Evolutionary conservation across 2,113 vertebrate species (phyloP).

Genomic region (Trematomus loennbergii): DNA sequence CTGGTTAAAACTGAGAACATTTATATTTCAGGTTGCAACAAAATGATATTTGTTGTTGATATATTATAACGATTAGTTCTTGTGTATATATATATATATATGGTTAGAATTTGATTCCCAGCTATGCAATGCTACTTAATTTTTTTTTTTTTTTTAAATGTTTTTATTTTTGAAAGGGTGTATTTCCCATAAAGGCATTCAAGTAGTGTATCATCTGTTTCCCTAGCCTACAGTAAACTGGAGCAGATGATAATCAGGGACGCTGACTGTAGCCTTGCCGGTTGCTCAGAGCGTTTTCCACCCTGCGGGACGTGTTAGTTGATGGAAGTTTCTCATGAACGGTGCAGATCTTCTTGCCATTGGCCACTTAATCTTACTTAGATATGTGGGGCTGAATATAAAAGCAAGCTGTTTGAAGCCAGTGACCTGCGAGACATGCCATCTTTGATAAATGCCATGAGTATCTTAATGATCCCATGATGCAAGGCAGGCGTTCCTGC

Average conservation of each 20-base stretch:
- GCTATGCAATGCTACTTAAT: not conserved
- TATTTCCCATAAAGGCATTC: not conserved
- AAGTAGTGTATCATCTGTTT: not conserved
- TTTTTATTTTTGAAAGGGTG: not conserved
- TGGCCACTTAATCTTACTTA: conserved; percentile 40
- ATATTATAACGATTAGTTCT: not conserved
- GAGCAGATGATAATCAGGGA: conserved; percentile 12
- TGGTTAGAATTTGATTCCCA: not conserved
- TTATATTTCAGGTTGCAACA: too few species aligned
- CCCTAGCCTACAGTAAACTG: not conserved
- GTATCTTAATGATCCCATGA: conserved; percentile 4
- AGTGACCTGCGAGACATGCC: conserved; percentile 46
- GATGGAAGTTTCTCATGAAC: conserved; percentile 65
- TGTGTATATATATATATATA: not conserved
- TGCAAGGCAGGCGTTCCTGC: not conserved
- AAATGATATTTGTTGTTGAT: not conserved
- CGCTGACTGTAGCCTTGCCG: not conserved
- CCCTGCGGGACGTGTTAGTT: conserved; percentile 59
- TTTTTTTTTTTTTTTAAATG: not conserved
- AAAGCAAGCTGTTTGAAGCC: conserved; percentile 27
- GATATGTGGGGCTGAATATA: conserved; percentile 41
- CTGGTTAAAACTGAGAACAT: not conserved
- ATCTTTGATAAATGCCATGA: conserved; percentile 56
- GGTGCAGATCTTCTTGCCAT: conserved; percentile 45
- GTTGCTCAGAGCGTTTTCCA: conserved; percentile 12